A percentile compares a stretch with the other conserved stretches of the same genome.
Conservation (phyloP, 1,140 invertebrate species). For the Geopemphigus sp. region DNA sequence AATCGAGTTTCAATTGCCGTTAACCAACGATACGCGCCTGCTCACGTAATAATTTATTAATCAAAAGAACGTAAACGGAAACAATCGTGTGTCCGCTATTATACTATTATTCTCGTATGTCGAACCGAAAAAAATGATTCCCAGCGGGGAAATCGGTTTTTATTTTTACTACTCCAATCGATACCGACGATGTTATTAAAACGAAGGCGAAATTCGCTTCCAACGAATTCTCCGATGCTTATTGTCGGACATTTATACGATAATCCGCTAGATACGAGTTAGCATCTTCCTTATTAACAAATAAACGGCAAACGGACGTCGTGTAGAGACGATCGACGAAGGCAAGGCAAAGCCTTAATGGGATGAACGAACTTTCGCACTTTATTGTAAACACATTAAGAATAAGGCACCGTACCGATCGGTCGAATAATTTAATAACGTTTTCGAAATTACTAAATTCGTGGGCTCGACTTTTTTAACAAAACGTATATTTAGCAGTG, state of each 20-base stretch:
- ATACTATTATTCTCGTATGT: too few species aligned
- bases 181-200: background rate
- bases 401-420: background rate
- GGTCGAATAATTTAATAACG: background rate
- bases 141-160: too few species aligned
- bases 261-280: background rate
- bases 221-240: background rate
- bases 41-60: too few species aligned
- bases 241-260: background rate
- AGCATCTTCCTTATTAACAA: background rate
- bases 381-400: background rate
- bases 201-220: background rate
- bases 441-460: too few species aligned
- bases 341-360: background rate
- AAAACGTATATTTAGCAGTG: too few species aligned
- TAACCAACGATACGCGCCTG: too few species aligned
- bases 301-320: background rate
- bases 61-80: too few species aligned
- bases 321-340: background rate
- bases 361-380: background rate
- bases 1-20: too few species aligned
- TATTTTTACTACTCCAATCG: background rate
- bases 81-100: too few species aligned
- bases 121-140: background rate
- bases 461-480: too few species aligned